phyloP scores from a whole-genome alignment of 2,888 invertebrate species.

The Agrochola macilenta region DNA sequence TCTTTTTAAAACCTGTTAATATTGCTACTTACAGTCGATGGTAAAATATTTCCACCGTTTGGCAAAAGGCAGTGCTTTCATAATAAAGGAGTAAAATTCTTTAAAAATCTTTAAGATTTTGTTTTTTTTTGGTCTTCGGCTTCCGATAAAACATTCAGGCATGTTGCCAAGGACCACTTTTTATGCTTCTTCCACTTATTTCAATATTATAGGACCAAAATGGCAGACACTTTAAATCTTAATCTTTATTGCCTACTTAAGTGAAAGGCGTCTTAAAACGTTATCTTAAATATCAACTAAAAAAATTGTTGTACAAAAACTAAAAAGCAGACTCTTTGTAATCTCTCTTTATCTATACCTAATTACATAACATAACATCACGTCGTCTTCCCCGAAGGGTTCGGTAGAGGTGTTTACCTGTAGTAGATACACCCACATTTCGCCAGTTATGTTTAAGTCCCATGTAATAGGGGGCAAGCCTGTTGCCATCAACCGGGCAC shows the following conservation, averaged over 20 bases:
- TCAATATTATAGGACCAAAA: conserved; percentile 24
- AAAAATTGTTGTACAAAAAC: not conserved
- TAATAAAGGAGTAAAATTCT: not conserved
- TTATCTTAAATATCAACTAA: not conserved
- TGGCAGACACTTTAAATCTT: conserved; percentile 19
- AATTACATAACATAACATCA: not conserved
- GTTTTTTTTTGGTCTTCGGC: not conserved
- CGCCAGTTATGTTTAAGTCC: too few relatives aligned
- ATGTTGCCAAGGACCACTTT: conserved; percentile 32
- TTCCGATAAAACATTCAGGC: conserved; percentile 28
- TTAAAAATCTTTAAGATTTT: not conserved
- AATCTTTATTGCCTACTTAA: conserved; percentile 17
- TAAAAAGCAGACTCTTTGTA: not conserved
- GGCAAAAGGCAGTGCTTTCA: not conserved
- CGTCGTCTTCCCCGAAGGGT: too few relatives aligned
- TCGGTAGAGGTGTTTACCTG: too few relatives aligned
- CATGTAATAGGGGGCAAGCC: too few relatives aligned
- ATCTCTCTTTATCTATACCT: not conserved
- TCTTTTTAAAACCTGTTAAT: not conserved
- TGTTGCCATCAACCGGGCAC: too few relatives aligned
- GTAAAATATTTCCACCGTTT: not conserved
- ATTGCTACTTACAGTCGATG: too few relatives aligned
- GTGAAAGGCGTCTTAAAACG: not conserved
- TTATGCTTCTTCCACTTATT: conserved; percentile 16
- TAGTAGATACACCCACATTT: too few relatives aligned